A percentile compares a stretch with the other conserved stretches of the same genome.
These are phyloP conservation scores for Ciconia boyciana DNA, from an alignment of 2,113 vertebrate genomes.

Conservation along the genomic window DNA sequence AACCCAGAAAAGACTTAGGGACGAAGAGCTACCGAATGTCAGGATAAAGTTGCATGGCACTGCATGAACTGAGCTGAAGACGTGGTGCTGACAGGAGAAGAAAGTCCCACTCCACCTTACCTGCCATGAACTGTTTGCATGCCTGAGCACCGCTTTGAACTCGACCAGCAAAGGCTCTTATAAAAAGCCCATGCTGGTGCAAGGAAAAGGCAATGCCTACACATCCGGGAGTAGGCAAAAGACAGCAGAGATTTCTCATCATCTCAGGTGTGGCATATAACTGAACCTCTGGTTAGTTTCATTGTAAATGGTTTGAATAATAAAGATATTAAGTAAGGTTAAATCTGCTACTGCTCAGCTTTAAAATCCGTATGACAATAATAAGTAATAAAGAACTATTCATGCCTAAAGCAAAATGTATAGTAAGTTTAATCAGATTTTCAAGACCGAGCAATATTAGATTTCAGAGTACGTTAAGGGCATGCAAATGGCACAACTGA, in stretches of 20 bases:
- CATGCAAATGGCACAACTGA: neutral
- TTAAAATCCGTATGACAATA: neutral
- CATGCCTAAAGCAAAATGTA: neutral
- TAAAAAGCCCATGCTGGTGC: neutral
- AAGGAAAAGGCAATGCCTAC: neutral
- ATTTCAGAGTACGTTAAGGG: neutral
- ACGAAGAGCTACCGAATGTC: neutral
- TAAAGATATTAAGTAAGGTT: neutral
- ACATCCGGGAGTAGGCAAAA: neutral
- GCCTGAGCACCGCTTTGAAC: neutral
- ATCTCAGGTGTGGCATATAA: neutral
- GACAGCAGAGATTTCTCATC: neutral
- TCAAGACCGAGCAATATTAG: neutral
- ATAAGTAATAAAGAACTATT: neutral
- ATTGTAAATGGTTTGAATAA: neutral
- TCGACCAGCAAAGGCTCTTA: neutral
- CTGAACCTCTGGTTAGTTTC: neutral
- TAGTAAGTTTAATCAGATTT: neutral
- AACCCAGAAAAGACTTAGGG: neutral
- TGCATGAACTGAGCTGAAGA: neutral
- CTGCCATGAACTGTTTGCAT: neutral
- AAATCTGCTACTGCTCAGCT: neutral
- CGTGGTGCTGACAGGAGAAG: neutral
- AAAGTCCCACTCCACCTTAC: neutral
- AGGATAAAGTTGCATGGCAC: neutral